Evolutionary conservation across 2,797 vertebrate species (phyloP).

Genomic region (Odontamblyopus lacepedii): DNA sequence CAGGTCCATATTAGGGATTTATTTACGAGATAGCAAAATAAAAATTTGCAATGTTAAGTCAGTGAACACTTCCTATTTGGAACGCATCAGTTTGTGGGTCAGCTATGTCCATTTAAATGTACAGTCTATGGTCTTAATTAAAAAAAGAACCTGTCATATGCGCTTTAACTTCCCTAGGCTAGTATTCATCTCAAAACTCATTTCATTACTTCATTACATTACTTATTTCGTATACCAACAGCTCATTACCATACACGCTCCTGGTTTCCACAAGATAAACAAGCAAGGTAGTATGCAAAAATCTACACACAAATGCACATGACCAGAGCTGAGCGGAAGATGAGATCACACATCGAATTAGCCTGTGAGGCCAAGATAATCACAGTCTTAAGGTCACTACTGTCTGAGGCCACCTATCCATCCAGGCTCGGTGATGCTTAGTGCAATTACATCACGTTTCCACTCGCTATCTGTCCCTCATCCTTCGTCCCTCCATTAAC

Average conservation of each 20-base stretch:
- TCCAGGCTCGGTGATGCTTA: slow-evolving; percentile 1
- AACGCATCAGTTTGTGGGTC: no score
- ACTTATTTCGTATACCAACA: neutral
- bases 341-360: slow-evolving; percentile 44
- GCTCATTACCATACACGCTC: neutral
- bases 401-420: slow-evolving; percentile 17
- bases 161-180: neutral
- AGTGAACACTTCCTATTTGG: no score
- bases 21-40: no score
- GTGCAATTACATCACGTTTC: slow-evolving; percentile 15
- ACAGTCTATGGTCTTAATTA: no score
- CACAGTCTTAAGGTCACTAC: slow-evolving; percentile 37
- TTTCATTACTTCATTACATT: neutral
- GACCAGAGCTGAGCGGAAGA: slow-evolving; percentile 9
- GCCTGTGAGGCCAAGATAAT: slow-evolving; percentile 28
- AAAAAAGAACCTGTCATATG: neutral
- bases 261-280: neutral
- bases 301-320: slow-evolving; percentile 8
- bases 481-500: slow-evolving; percentile 16
- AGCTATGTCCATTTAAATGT: no score
- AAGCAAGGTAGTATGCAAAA: neutral
- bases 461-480: slow-evolving; percentile 4
- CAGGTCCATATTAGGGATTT: no score
- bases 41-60: no score
- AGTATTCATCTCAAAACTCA: neutral